Base-by-base conservation (phyloP, 1,140 invertebrate species). In the Caenorhabditis inopinata region DNA sequence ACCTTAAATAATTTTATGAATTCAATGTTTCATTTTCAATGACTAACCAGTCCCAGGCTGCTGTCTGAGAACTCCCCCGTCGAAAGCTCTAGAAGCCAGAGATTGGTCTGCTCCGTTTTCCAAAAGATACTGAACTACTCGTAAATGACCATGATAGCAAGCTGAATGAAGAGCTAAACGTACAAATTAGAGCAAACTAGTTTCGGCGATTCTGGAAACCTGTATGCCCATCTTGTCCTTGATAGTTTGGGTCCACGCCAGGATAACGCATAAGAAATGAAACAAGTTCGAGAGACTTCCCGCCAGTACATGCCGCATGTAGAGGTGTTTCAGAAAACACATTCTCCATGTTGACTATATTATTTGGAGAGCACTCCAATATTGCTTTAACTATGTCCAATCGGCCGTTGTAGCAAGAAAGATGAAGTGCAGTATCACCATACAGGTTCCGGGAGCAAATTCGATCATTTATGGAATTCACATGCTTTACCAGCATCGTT, bases 101-200 rank as follows among this genome's bases (percentile, higher is more conserved):
- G 88, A 90, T 84, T 90, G 89, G 83, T 91, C 90, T 9, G 90
- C 90, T 18, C 90, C 87, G 81, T 90, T 90, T 79, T 91, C 89
- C 80, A 90, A 81, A 78, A 91, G 84, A 78, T 90, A 90, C 79
- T 91, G 90, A 9, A 91, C 90, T 29, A 91, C 83, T 25, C 89
- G 62, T 6, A 90, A 83, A 84, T 91, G 90, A 2, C 90, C 90
- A 82, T 91, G 90, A 84, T 89, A 90, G 85, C 90, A 90, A 32
- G 90, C 90, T 84, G 90, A 90, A 78, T 91, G 90, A n/a, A 91
- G 84, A 5, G 90, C 89, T 84, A 76, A 80, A 85, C 49, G 29
- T 16, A 0, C 14, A 1, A 29, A 1, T 58, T 29, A 29, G n/a
- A 42, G 0, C 12, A 35, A 21, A 18, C 29, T 11, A 25, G 25